phyloP scores from a whole-genome alignment of 2,797 vertebrate genomes.

The Cheirogaleus major region DNA sequence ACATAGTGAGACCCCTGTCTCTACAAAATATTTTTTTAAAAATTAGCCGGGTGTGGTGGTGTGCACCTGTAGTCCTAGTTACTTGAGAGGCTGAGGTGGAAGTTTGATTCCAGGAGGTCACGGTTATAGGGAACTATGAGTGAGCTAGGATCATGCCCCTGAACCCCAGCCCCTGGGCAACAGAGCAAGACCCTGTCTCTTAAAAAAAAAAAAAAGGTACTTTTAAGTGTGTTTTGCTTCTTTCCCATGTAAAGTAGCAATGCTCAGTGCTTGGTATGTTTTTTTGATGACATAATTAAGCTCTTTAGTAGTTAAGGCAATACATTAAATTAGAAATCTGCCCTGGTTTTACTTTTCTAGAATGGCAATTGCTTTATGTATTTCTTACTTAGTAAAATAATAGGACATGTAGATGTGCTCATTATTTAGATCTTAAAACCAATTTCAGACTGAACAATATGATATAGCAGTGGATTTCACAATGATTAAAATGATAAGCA shows the following conservation, averaged over 20 bases:
- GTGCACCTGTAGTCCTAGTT: no score
- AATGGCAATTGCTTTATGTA: not conserved
- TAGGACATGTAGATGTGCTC: not conserved
- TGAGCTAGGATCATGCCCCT: not conserved
- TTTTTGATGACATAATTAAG: conserved; percentile 27
- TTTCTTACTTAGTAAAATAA: not conserved
- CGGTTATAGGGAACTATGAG: not conserved
- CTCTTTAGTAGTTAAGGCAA: not conserved
- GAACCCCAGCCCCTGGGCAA: no score
- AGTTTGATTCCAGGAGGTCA: not conserved
- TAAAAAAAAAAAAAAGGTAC: not conserved
- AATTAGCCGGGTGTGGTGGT: not conserved
- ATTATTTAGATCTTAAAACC: conserved; percentile 18
- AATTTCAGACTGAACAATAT: not conserved
- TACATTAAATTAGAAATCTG: not conserved
- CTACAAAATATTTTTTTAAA: not conserved
- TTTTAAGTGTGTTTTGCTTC: not conserved
- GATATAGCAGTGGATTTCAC: not conserved
- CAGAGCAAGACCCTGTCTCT: no score
- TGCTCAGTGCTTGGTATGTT: not conserved
- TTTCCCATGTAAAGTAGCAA: not conserved
- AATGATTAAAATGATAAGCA: not conserved
- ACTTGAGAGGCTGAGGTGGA: not conserved
- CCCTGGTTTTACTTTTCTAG: not conserved
- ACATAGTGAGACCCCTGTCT: not conserved